These are phyloP conservation scores for Cuculus canorus DNA, from an alignment of 2,797 vertebrate genomes.

Conservation along the genomic window DNA sequence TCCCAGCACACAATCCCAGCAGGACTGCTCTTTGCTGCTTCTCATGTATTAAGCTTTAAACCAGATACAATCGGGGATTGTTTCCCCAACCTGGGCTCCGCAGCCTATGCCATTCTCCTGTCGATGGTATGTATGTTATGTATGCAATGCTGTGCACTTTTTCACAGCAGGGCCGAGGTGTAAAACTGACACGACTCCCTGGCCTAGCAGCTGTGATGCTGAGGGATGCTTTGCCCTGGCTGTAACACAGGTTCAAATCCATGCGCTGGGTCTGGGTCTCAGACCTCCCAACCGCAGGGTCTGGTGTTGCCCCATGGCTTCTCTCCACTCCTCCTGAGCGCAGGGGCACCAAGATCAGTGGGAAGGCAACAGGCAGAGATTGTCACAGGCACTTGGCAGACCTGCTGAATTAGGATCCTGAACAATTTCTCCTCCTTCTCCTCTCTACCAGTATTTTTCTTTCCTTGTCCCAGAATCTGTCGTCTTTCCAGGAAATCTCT, in stretches of 20 bases:
- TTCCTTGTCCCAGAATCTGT: neutral
- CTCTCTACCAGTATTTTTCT: neutral
- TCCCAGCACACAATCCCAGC: fast-evolving
- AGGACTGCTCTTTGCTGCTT: neutral
- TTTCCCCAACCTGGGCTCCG: neutral
- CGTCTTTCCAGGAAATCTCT: slow-evolving; percentile 27
- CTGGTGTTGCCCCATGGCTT: fast-evolving
- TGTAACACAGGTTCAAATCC: neutral
- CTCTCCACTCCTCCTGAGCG: neutral
- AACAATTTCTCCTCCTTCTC: neutral
- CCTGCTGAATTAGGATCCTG: neutral
- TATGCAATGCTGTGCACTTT: fast-evolving
- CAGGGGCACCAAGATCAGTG: neutral
- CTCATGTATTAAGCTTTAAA: neutral
- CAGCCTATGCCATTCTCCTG: fast-evolving
- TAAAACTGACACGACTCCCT: fast-evolving
- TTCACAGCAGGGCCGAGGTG: neutral
- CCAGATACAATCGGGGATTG: neutral
- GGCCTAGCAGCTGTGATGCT: neutral
- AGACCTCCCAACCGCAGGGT: neutral
- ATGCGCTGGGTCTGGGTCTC: fast-evolving
- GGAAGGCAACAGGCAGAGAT: neutral
- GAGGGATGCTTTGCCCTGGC: neutral
- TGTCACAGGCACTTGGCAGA: neutral
- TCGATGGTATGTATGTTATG: fast-evolving